Conservation (phyloP, 2,888 invertebrate species). For the Cephus spinipes region DNA sequence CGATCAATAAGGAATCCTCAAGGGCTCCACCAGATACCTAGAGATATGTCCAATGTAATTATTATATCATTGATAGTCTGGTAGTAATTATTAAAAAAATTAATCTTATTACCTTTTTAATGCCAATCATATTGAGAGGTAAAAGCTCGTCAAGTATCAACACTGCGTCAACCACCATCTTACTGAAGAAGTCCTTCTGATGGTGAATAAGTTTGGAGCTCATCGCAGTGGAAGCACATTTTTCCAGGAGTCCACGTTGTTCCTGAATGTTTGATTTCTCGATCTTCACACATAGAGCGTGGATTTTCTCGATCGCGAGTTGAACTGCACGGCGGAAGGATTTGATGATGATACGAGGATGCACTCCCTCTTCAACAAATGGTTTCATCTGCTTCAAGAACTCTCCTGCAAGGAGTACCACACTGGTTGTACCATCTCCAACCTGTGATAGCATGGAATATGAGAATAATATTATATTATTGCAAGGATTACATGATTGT, state of each 20-base stretch:
- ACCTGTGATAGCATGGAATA: constrained; percentile 71
- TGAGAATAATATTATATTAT: neutral
- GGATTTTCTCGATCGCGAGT: constrained; percentile 85
- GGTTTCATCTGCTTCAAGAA: constrained; percentile 94
- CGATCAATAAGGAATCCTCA: constrained; percentile 90
- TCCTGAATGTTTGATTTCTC: constrained; percentile 74
- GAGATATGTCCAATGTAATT: constrained; percentile 19
- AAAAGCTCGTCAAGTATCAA: constrained; percentile 88
- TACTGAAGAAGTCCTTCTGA: constrained; percentile 95
- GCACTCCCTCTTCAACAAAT: constrained; percentile 96
- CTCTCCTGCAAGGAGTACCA: constrained; percentile 95
- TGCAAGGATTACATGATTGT: neutral
- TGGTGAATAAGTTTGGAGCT: constrained; percentile 97
- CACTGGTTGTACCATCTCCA: constrained; percentile 98
- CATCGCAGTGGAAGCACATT: constrained; percentile 97
- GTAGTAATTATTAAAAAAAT: neutral
- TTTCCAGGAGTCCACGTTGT: constrained; percentile 77
- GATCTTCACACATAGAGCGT: constrained; percentile 84
- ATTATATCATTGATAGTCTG: constrained; percentile 1
- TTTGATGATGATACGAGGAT: constrained; percentile 92
- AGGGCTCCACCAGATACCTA: constrained; percentile 78
- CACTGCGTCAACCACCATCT: constrained; percentile 98
- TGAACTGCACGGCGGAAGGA: constrained; percentile 88
- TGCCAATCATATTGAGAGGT: constrained; percentile 98
- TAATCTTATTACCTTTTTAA: constrained; percentile 83